These are phyloP conservation scores for Monoplex corrugatus DNA, from an alignment of 2,888 invertebrate genomes.

Conservation along the genomic window DNA sequence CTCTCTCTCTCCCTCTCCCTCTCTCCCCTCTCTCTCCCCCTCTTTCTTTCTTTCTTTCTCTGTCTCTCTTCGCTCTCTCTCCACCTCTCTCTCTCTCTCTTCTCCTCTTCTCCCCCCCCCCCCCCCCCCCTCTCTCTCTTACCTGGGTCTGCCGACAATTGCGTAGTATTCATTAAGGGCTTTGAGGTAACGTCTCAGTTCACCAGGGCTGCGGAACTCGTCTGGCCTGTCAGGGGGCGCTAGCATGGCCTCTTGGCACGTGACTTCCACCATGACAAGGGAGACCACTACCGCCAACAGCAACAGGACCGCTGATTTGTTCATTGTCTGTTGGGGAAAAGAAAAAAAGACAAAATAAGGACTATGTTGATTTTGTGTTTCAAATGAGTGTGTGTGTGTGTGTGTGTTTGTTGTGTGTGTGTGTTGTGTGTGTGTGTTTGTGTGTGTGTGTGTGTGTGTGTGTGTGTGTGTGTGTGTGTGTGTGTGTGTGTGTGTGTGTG, in stretches of 20 bases:
- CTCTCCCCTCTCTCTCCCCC: neutral
- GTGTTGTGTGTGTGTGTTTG: no score
- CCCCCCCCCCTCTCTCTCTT: constrained; percentile 71
- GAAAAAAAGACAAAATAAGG: no score
- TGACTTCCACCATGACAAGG: constrained; percentile 63
- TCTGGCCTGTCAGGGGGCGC: constrained; percentile 81
- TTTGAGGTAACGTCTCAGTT: constrained; percentile 83
- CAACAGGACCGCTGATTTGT: constrained; percentile 54
- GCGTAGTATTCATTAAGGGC: constrained; percentile 84
- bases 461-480: no score
- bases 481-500: no score
- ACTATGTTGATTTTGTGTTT: no score
- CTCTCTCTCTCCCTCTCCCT: neutral
- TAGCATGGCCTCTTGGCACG: constrained; percentile 70
- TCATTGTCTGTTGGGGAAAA: constrained; percentile 55
- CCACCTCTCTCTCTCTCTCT: neutral
- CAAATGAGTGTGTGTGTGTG: no score
- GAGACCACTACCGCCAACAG: constrained; percentile 61
- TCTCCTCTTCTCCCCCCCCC: constrained; percentile 83
- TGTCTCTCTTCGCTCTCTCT: neutral
- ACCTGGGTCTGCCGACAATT: constrained; percentile 63
- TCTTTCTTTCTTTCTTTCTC: neutral
- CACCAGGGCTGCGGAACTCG: constrained; percentile 82
- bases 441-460: no score
- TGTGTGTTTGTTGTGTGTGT: neutral